Evolutionary conservation across 2,797 vertebrate species (phyloP), one percentile per base, ranked within the genome.

Genomic region (Coracias cyanogaster): DNA sequence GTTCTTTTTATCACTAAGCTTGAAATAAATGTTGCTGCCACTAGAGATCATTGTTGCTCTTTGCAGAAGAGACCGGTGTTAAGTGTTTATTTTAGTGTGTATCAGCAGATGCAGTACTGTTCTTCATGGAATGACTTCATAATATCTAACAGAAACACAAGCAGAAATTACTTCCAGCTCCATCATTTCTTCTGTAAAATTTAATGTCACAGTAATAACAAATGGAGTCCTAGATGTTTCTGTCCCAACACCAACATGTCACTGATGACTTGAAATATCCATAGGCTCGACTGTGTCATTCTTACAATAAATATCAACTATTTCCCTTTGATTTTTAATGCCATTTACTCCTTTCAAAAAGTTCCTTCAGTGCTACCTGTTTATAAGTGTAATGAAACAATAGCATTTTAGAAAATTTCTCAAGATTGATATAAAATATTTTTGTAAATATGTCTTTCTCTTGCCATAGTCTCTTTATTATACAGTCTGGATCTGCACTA

Each of bases 31-130:
- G 12, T 67, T 78, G 2, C 46, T 81, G 37, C 96, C 98, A 98
- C 97, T 97, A 98, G 98, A 97, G 97, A 86, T 93, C 98, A 94
- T 21, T 81, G 89, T 97, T 98, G 97, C 76, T 86, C 98, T 98
- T 98, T 37, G 28, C 45, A 94, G 73, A 86, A 82, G 25, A 51
- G 9, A 7, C 7, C n/a, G 78, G 24, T 45, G 7, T 43, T 16
- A 37, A 35, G 22, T 25, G 5, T 31, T 87, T 52, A 18, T 66
- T 64, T 61, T 52, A 49, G 12, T 37, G 54, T 2, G 0, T 33
- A 45, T 26, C 12, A 12, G 8, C 33, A 72, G 15, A 5, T 78
- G 18, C 28, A 51, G 24, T 69, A 7, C 64, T 76, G 17, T 9
- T 90, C 48, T 89, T 82, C 35, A 41, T 7, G 43, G 25, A 92